Evolutionary conservation across 2,113 vertebrate species (phyloP).

Genomic region (Cephalopholis sonnerati): DNA sequence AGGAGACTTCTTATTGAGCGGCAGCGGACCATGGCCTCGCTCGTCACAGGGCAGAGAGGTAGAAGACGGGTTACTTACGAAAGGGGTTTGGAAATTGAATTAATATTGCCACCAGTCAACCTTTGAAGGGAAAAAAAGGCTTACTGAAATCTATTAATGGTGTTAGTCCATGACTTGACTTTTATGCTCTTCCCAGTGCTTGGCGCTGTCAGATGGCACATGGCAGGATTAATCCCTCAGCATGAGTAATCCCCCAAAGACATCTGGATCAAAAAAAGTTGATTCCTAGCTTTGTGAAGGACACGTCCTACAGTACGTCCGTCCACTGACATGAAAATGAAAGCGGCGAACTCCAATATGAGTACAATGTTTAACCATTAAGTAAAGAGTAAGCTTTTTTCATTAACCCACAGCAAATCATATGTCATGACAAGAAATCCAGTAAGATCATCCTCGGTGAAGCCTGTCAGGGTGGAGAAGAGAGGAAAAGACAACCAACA

Average conservation of each 20-base stretch:
- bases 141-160: slow-evolving; percentile 78
- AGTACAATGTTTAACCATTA: slow-evolving; percentile 1
- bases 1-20: slow-evolving; percentile 50
- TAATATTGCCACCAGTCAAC: slow-evolving; percentile 70
- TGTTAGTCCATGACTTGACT: slow-evolving; percentile 76
- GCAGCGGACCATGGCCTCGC: slow-evolving; percentile 51
- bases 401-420: slow-evolving; percentile 31
- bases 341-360: slow-evolving; percentile 13
- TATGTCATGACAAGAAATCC: slow-evolving; percentile 29
- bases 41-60: slow-evolving; percentile 34
- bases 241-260: slow-evolving; percentile 78
- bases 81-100: slow-evolving; percentile 70
- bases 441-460: slow-evolving; percentile 33
- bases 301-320: slow-evolving; percentile 25
- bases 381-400: background rate
- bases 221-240: slow-evolving; percentile 75
- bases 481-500: slow-evolving; percentile 7
- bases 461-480: slow-evolving; percentile 13
- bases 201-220: slow-evolving; percentile 65
- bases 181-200: slow-evolving; percentile 62
- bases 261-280: slow-evolving; percentile 69
- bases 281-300: slow-evolving; percentile 59
- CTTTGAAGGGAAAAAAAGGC: slow-evolving; percentile 63
- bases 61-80: slow-evolving; percentile 41
- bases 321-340: background rate